Evolutionary conservation across 2,888 invertebrate species (phyloP), one percentile per base, ranked within the genome.

Genomic region (Epinotia brunnichana): DNA sequence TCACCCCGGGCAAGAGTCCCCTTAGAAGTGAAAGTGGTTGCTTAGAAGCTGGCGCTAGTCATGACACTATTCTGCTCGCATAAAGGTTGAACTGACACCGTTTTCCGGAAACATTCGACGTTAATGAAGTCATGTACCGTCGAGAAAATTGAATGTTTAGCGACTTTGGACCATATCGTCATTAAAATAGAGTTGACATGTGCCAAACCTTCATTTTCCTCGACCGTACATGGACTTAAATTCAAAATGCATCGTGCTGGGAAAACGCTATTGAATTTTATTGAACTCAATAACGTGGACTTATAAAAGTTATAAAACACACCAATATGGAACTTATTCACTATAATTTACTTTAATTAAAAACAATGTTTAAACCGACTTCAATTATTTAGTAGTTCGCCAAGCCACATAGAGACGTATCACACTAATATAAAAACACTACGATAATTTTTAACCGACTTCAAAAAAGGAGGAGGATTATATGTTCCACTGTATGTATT

Each of bases 1-100:
- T 61, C 48, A 67, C 71, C 44, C 19, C 24, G 54, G 70, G 64
- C 63, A 51, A 70, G 59, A 21, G 35, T 17, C 17, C 21, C 44
- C 63, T 56, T 54, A 44, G 13, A 54, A 57, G n/a, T 29, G 41
- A 54, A 61, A 61, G 57, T 59, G 51, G 51, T 56, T 70, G 57
- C 24, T 64, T 53, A 59, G 64, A 24, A 64, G 59, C 64, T 51
- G 39, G 53, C 53, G 21, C 48, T 48, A 51, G 62, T 51, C 39
- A 59, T 56, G 64, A 7, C 53, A 60, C 13, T 19, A 51, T 35
- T 29, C 24, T 61, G 5, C 7, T 24, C 13, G 17, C 24, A 29
- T 5, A 48, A 9, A 59, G 59, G 39, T 35, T 59, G 35, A 10
- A 10, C 17, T 11, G 11, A 59, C 39, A 48, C 13, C 13, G 10